Evolutionary conservation across 2,888 invertebrate genomes (phyloP).

Genomic region (Venustoraphidia nigricollis): DNA sequence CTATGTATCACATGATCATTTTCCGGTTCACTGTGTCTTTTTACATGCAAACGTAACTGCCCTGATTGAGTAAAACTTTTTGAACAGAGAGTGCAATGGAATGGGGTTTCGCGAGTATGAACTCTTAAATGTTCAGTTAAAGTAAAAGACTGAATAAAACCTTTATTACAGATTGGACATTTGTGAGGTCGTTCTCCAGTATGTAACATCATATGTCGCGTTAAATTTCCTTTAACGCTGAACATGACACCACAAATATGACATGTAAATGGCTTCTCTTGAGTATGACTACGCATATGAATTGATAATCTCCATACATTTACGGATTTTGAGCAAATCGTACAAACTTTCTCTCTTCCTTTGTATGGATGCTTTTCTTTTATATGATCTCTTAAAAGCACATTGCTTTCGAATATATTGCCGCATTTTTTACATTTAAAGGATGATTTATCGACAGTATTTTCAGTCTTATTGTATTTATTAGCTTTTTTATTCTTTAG

Average conservation of each 20-base stretch:
- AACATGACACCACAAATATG: background rate
- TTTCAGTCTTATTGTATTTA: too few relatives aligned
- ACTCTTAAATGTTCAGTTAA: constrained; percentile 4
- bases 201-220: background rate
- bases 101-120: constrained; percentile 6
- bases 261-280: background rate
- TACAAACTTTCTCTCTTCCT: too few relatives aligned
- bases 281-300: background rate
- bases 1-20: background rate
- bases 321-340: too few relatives aligned
- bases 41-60: constrained; percentile 1
- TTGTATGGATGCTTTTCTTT: too few relatives aligned
- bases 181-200: background rate
- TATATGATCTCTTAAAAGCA: too few relatives aligned
- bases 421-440: too few relatives aligned
- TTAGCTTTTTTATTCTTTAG: too few relatives aligned
- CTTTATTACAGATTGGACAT: background rate
- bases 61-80: constrained; percentile 8
- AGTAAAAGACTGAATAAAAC: constrained; percentile 3
- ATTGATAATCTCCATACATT: too few relatives aligned
- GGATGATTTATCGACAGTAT: too few relatives aligned
- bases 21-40: background rate
- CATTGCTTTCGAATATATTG: too few relatives aligned
- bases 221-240: background rate
- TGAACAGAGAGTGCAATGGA: constrained; percentile 9